These are phyloP conservation scores for Heterodera carotae DNA, from an alignment of 1,140 invertebrate species.

Conservation along the genomic window DNA sequence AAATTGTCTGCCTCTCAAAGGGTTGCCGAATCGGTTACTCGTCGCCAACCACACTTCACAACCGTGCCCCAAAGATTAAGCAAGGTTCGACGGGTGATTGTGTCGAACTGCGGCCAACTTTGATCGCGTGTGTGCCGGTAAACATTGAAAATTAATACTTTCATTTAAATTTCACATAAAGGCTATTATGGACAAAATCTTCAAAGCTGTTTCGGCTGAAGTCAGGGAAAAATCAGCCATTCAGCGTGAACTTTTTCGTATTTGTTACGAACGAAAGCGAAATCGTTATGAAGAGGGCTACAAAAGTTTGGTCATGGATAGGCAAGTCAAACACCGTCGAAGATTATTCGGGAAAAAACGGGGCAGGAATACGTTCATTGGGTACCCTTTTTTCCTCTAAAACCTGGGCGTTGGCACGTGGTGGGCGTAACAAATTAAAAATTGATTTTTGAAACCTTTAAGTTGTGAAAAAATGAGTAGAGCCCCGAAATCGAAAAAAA, in stretches of 20 bases:
- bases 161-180: conserved; percentile 30
- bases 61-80: conserved; percentile 90
- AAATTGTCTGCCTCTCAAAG: conserved; percentile 67
- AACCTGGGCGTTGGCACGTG: too few relatives aligned
- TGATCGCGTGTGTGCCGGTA: conserved; percentile 91
- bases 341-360: not conserved
- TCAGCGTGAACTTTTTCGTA: conserved; percentile 65
- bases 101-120: conserved; percentile 83
- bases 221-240: conserved; percentile 58
- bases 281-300: conserved; percentile 78
- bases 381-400: too few relatives aligned
- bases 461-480: too few relatives aligned
- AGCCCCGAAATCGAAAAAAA: too few relatives aligned
- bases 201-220: conserved; percentile 66
- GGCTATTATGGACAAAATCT: conserved; percentile 67
- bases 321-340: conserved; percentile 56
- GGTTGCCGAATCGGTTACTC: conserved; percentile 95
- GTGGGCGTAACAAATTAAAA: too few relatives aligned
- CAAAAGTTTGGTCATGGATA: conserved; percentile 79
- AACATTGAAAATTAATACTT: conserved; percentile 44
- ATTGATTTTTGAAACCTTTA: conserved; percentile 13
- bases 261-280: conserved; percentile 66
- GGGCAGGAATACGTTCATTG: too few relatives aligned
- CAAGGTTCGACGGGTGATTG: conserved; percentile 81
- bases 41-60: conserved; percentile 86